These are phyloP conservation scores for Falco cherrug DNA, from an alignment of 2,797 vertebrate genomes.

Conservation along the genomic window DNA sequence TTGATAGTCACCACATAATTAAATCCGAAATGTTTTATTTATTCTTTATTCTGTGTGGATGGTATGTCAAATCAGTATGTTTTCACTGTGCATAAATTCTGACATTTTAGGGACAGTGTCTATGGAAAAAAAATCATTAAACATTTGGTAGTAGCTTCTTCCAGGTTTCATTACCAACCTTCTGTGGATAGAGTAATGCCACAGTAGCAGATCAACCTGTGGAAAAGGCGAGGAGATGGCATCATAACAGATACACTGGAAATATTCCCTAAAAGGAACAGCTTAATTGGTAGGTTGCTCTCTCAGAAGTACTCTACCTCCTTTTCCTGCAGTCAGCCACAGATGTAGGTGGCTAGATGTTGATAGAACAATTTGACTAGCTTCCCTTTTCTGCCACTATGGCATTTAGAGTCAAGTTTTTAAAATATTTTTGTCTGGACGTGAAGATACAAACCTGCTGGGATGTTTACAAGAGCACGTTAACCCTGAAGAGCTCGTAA, in stretches of 20 bases:
- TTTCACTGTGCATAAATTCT: conserved; percentile 21
- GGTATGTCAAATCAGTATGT: conserved; percentile 21
- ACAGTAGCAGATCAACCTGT: not conserved
- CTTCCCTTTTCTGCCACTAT: not conserved
- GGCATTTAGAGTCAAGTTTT: not conserved
- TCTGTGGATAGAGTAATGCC: not conserved
- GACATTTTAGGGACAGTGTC: conserved; percentile 8
- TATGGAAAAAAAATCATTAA: not conserved
- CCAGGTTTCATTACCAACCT: not conserved
- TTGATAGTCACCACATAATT: conserved; percentile 12
- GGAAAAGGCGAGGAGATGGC: not conserved
- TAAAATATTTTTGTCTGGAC: not conserved
- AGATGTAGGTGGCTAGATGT: not conserved
- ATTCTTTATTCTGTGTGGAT: not conserved
- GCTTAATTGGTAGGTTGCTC: not conserved
- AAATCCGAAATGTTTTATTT: conserved; percentile 42
- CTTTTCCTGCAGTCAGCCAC: not conserved
- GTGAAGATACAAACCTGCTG: not conserved
- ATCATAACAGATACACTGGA: not conserved
- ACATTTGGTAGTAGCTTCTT: not conserved
- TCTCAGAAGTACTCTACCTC: not conserved
- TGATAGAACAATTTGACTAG: not conserved
- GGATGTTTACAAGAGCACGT: not conserved
- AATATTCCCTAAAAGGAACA: not conserved
- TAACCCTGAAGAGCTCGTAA: not conserved